phyloP scores from a whole-genome alignment of 2,888 invertebrate species.

The Plebejus melissa region DNA sequence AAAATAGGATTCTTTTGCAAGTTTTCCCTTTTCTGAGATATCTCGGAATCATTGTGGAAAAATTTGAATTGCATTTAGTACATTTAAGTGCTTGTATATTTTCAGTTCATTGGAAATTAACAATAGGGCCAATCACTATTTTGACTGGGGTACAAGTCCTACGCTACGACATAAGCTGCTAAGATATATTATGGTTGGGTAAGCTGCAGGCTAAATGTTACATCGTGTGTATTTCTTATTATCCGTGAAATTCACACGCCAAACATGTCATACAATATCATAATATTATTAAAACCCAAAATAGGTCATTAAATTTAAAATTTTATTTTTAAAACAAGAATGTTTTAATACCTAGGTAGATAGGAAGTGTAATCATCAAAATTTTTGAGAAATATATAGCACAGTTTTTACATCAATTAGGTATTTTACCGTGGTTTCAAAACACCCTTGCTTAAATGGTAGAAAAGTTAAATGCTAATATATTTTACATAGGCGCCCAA shows the following conservation, averaged over 20 bases:
- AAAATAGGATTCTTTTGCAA: neutral
- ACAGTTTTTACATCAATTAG: neutral
- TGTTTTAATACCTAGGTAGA: neutral
- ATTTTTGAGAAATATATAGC: neutral
- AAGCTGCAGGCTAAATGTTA: conserved; percentile 1
- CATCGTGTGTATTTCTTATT: neutral
- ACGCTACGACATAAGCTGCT: conserved; percentile 30
- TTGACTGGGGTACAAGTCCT: conserved; percentile 19
- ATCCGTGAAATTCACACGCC: conserved; percentile 9
- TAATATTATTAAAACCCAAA: neutral
- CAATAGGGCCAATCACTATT: neutral
- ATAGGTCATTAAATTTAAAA: neutral
- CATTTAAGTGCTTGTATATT: neutral
- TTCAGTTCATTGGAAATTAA: neutral
- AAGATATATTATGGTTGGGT: conserved; percentile 6
- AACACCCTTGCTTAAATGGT: neutral
- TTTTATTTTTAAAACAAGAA: neutral
- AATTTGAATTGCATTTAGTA: neutral
- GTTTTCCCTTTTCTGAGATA: neutral
- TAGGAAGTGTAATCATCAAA: neutral
- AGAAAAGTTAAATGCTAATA: neutral
- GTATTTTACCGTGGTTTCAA: neutral
- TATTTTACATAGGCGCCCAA: neutral
- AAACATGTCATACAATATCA: neutral
- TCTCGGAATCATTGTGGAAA: neutral